Evolutionary conservation across 2,797 vertebrate species (phyloP), one percentile per base, ranked within the genome.

Genomic region (Protonibea diacanthus): DNA sequence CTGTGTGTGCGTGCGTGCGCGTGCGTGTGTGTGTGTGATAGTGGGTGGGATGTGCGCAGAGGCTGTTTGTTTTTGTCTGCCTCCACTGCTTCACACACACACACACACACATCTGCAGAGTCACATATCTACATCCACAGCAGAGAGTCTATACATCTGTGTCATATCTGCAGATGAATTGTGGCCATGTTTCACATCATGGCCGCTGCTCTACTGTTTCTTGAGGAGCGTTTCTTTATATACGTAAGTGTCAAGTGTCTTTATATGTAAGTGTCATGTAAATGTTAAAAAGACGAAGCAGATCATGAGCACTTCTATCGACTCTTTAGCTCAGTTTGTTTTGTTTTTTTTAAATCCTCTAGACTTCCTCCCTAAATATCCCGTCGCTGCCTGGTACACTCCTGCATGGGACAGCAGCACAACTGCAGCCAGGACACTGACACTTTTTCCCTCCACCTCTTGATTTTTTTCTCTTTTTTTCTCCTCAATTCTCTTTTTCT

Each of bases 21-120:
- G 69, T 6, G 33, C 7, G 7, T 29, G n/a, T n/a, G n/a, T n/a
- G n/a, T n/a, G 57, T 63, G 56, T 21, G 76, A 64, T 83, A 59
- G 86, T 84, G 89, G 75, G 88, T 80, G 88, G 86, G 85, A 72
- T 88, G 84, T 90, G 88, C 83, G 80, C 84, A 87, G 88, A 90
- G 88, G 78, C 78, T 93, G 91, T 93, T 94, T 94, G 93, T 94
- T 93, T 94, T 92, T 81, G 89, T 93, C 89, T 94, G 91, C 87
- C 89, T 90, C 8, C 63, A 42, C 76, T 61, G 21, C 72, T 80
- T 73, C 1, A 63, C 48, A 27, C 66, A 48, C 53, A 73, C 68
- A 56, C 75, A 64, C 59, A 29, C 71, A 77, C 76, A 83, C 76
- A 71, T 79, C 72, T 87, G 84, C 86, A 88, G 65, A 66, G 79